phyloP scores from a whole-genome alignment of 1,140 invertebrate genomes.

The Drosophila malerkotliana region DNA sequence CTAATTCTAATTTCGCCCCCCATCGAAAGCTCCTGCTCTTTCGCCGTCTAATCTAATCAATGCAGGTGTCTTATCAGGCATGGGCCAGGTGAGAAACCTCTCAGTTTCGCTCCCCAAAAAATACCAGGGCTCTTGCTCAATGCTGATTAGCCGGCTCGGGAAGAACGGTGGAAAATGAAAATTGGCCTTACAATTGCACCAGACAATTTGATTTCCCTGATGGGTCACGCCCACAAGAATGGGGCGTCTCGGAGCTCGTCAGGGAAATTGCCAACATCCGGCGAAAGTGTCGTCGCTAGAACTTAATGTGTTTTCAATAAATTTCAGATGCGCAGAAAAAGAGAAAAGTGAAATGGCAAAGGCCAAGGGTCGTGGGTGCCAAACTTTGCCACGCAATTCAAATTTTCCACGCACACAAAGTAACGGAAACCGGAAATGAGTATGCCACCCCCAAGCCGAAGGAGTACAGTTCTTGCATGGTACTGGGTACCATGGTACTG shows the following conservation, averaged over 20 bases:
- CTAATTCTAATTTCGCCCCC: conserved; percentile 40
- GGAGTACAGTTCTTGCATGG: conserved; percentile 7
- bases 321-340: conserved; percentile 64
- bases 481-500: conserved; percentile 17
- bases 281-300: conserved; percentile 24
- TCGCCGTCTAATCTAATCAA: conserved; percentile 43
- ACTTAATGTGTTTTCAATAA: conserved; percentile 78
- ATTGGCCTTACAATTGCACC: conserved; percentile 48
- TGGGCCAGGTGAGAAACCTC: neutral
- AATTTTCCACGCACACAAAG: conserved; percentile 78
- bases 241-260: conserved; percentile 14
- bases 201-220: conserved; percentile 72
- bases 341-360: conserved; percentile 2
- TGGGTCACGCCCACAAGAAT: conserved; percentile 52
- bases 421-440: conserved; percentile 81
- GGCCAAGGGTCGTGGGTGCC: conserved; percentile 26
- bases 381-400: conserved; percentile 73
- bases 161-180: conserved; percentile 57
- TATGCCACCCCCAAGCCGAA: conserved; percentile 56
- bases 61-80: conserved; percentile 34
- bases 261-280: conserved; percentile 79
- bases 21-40: conserved; percentile 28
- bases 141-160: conserved; percentile 65
- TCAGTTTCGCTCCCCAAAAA: neutral
- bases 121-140: conserved; percentile 1